These are phyloP conservation scores for human (Homo sapiens) DNA, from an alignment of 2,113 vertebrate genomes.

Conservation along the genomic window DNA sequence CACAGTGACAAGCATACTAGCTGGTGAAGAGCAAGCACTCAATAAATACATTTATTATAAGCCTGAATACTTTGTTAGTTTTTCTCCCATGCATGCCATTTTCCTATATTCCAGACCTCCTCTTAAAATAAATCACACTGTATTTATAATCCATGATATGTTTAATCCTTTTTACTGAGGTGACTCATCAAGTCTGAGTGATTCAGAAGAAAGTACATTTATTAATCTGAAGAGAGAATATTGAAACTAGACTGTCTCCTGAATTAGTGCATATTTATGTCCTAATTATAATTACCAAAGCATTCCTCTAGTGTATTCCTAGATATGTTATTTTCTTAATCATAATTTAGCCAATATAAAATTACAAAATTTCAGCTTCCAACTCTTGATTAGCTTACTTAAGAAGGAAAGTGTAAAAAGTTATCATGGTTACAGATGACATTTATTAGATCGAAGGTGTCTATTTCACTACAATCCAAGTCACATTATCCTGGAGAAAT, in stretches of 20 bases:
- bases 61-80: background rate
- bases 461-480: background rate
- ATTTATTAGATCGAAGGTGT: constrained; percentile 16
- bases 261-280: constrained; percentile 46
- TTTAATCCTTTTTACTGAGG: constrained; percentile 33
- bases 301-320: background rate
- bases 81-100: background rate
- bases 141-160: background rate
- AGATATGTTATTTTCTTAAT: constrained; percentile 50
- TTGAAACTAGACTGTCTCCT: background rate
- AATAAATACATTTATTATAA: background rate
- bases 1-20: background rate
- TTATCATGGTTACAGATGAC: background rate
- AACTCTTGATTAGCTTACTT: background rate
- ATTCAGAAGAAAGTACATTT: constrained; percentile 34
- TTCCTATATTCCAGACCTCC: background rate
- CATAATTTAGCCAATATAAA: constrained; percentile 44
- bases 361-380: background rate
- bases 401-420: constrained; percentile 28
- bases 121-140: constrained; percentile 19
- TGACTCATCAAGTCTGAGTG: constrained; percentile 15
- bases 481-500: background rate
- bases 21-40: background rate
- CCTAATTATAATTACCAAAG: constrained; percentile 48
- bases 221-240: constrained; percentile 17